These are phyloP conservation scores for Sylvia atricapilla DNA, from an alignment of 2,113 vertebrate species.

Conservation along the genomic window DNA sequence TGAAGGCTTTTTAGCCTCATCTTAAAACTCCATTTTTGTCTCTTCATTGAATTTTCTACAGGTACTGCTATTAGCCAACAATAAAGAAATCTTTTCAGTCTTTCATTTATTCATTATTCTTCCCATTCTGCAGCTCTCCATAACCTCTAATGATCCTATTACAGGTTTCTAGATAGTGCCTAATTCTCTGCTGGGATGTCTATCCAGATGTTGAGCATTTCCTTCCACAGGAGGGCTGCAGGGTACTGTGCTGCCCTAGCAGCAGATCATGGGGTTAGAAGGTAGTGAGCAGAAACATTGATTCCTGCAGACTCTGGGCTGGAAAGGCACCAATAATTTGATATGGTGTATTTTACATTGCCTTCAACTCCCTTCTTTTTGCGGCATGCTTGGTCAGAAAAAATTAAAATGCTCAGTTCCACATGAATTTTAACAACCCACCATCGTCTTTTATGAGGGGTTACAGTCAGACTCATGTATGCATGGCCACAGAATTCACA, in stretches of 20 bases:
- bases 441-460: neutral
- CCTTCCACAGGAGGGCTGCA: neutral
- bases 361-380: neutral
- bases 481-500: neutral
- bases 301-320: neutral
- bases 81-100: conserved; percentile 26
- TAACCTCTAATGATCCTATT: conserved; percentile 6
- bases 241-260: neutral
- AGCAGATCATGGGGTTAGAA: neutral
- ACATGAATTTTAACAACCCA: neutral
- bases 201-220: neutral
- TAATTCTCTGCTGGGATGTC: conserved; percentile 20
- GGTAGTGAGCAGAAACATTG: neutral
- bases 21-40: conserved; percentile 1
- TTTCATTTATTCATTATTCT: conserved; percentile 41
- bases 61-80: neutral
- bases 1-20: conserved; percentile 8
- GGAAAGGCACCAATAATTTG: neutral
- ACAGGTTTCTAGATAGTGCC: neutral
- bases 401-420: neutral
- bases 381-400: neutral
- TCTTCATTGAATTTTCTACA: conserved; percentile 1
- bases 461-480: neutral
- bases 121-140: neutral
- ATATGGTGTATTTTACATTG: neutral